phyloP scores from a whole-genome alignment of 2,797 vertebrate genomes.

The Onychomys torridus region DNA sequence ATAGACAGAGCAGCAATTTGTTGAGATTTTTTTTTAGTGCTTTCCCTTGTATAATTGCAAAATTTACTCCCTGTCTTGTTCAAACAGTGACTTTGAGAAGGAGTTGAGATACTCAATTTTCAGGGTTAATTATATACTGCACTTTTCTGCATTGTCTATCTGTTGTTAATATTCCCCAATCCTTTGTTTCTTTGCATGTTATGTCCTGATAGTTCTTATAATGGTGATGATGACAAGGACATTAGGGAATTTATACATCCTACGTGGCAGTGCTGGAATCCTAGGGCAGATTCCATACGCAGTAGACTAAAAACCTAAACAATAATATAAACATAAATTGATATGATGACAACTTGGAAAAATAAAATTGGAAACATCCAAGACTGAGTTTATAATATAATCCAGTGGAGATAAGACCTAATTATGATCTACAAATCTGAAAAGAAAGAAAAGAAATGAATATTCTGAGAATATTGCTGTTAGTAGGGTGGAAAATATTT shows the following conservation, averaged over 20 bases:
- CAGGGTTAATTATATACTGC: neutral
- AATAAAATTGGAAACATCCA: neutral
- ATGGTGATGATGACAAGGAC: neutral
- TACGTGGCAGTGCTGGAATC: neutral
- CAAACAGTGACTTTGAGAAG: neutral
- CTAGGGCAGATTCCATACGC: accelerated
- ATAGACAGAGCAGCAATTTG: neutral
- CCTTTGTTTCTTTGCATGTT: neutral
- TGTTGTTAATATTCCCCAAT: neutral
- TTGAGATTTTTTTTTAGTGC: neutral
- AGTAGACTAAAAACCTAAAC: neutral
- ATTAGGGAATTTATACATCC: neutral
- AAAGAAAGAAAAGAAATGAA: neutral
- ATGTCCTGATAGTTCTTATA: neutral
- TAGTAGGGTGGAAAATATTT: neutral
- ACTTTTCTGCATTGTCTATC: neutral
- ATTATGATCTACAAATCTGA: neutral
- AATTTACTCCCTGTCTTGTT: neutral
- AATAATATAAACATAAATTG: neutral
- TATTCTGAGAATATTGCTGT: neutral
- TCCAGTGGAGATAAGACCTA: neutral
- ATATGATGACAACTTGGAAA: neutral
- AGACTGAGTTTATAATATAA: neutral
- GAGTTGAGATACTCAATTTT: neutral
- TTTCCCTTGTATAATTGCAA: neutral